A percentile compares a stretch with the other conserved stretches of the same genome.
Conservation (phyloP, 2,888 invertebrate species). For the Rapana venosa region DNA sequence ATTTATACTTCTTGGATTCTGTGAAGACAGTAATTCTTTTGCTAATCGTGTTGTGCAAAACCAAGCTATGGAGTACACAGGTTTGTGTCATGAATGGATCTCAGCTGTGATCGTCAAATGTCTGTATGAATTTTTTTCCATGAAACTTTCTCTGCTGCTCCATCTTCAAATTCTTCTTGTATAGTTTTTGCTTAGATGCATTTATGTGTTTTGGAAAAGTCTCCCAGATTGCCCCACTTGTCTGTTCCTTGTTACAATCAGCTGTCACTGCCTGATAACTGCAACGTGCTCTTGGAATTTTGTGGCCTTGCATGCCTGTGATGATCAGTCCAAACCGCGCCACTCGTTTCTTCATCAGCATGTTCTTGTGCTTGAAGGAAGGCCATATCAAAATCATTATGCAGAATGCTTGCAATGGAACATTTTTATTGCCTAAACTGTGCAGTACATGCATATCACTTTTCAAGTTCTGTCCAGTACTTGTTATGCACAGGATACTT, state of each 20-base stretch:
- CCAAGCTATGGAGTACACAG: background rate
- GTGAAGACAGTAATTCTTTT: background rate
- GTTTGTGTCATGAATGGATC: conserved; percentile 5
- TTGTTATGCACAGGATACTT: no score
- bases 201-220: background rate
- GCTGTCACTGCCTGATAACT: conserved; percentile 24
- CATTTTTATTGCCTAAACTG: no score
- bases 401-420: no score
- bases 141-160: background rate
- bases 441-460: no score
- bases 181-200: background rate
- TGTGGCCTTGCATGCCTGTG: conserved; percentile 16
- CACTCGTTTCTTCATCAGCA: background rate
- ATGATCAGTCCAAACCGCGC: conserved; percentile 6
- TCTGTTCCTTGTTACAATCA: background rate
- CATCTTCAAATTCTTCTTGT: conserved; percentile 5
- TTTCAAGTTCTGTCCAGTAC: no score
- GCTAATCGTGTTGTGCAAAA: background rate
- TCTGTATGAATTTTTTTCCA: background rate
- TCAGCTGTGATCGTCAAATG: conserved; percentile 5
- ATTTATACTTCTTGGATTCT: background rate
- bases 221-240: background rate
- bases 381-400: no score
- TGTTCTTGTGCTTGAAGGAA: no score
- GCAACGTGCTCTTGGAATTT: background rate